Evolutionary conservation across 1,140 invertebrate species (phyloP).

Genomic region (Triops longicaudatus): DNA sequence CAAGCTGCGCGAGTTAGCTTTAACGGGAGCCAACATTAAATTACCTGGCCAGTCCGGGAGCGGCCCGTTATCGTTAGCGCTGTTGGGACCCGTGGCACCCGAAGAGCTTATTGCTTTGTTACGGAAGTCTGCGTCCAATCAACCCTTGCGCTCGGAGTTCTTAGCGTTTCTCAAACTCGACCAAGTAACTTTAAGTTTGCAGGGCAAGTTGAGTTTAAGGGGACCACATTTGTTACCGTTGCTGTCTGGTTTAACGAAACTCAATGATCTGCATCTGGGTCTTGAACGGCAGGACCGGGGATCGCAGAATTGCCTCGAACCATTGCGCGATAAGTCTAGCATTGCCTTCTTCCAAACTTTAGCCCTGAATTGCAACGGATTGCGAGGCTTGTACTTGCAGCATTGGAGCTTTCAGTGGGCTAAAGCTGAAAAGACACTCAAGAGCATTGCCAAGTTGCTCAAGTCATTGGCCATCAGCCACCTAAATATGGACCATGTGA

Average conservation of each 20-base stretch:
- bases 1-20: constrained; percentile 19
- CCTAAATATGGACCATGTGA: constrained; percentile 20
- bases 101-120: constrained; percentile 32
- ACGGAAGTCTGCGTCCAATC: constrained; percentile 31
- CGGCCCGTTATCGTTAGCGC: constrained; percentile 20
- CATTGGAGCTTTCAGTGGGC: constrained; percentile 27
- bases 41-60: constrained; percentile 17
- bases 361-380: constrained; percentile 34
- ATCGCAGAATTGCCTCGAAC: constrained; percentile 37
- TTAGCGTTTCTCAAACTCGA: constrained; percentile 45
- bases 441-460: constrained; percentile 25
- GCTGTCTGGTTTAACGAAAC: constrained; percentile 43
- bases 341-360: constrained; percentile 41
- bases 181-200: constrained; percentile 44
- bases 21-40: constrained; percentile 18
- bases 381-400: constrained; percentile 22
- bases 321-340: constrained; percentile 43
- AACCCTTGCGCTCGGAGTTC: background rate
- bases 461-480: constrained; percentile 19
- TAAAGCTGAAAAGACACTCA: constrained; percentile 25
- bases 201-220: constrained; percentile 43
- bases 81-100: constrained; percentile 29
- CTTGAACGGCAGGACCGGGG: constrained; percentile 39
- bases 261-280: constrained; percentile 46
- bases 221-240: constrained; percentile 45